phyloP scores from a whole-genome alignment of 30 jellyfish, hydroid and myxozoan species.

The Chironex yamaguchii region DNA sequence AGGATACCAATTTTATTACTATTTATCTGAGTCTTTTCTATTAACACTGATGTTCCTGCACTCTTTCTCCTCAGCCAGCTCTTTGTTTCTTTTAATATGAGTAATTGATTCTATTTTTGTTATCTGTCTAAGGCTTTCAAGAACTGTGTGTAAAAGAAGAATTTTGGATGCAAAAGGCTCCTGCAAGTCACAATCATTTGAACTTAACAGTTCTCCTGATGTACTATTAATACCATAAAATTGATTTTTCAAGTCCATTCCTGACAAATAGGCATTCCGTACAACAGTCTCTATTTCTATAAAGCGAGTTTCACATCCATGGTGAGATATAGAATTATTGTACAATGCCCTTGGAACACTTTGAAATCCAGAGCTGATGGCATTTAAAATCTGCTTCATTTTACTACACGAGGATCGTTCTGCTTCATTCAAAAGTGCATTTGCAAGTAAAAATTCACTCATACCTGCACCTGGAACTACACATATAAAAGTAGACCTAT shows the following conservation, averaged over 20 bases:
- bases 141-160: no score
- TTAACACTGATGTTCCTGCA: no score
- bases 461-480: slow-evolving; percentile 66
- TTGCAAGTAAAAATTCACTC: slow-evolving; percentile 18
- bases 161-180: slow-evolving; percentile 74
- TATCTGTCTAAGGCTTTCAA: no score
- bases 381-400: not conserved
- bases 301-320: not conserved
- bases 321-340: slow-evolving; percentile 22
- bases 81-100: no score
- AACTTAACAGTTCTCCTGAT: no score
- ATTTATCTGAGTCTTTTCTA: no score
- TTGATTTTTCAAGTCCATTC: not conserved
- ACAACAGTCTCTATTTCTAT: not conserved
- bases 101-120: no score
- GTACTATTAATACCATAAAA: slow-evolving; percentile 35
- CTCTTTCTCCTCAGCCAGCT: no score
- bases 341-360: slow-evolving; percentile 42
- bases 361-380: slow-evolving; percentile 40
- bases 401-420: not conserved
- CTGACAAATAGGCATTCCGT: not conserved
- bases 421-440: not conserved
- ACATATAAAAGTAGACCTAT: no score
- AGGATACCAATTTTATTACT: no score
- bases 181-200: not conserved